These are phyloP conservation scores for Strigops habroptila DNA, from an alignment of 2,113 vertebrate genomes.

Conservation along the genomic window DNA sequence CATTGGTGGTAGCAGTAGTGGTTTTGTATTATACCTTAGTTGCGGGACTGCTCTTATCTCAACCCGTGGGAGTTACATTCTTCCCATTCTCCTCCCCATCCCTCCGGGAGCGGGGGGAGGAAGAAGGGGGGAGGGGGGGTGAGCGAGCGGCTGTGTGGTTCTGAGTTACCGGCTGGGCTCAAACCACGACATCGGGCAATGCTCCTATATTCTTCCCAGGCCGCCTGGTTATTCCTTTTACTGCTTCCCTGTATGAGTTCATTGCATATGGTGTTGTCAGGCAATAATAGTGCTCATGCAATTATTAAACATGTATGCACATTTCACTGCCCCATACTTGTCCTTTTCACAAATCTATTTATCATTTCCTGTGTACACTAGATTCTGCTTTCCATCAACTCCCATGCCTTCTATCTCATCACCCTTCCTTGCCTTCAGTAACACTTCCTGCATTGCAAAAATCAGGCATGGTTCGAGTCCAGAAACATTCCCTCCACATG, in stretches of 20 bases:
- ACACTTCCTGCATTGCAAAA: neutral
- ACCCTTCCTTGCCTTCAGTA: neutral
- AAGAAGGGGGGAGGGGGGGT: too few relatives aligned
- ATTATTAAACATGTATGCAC: neutral
- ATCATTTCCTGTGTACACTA: neutral
- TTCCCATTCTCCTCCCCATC: too few relatives aligned
- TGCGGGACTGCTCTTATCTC: too few relatives aligned
- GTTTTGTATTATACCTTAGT: too few relatives aligned
- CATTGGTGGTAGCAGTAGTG: too few relatives aligned
- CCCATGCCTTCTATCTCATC: neutral
- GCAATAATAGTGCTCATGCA: neutral
- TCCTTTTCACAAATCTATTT: neutral
- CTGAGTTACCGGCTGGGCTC: too few relatives aligned
- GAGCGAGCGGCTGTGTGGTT: too few relatives aligned
- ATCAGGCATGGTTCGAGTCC: rapidly evolving
- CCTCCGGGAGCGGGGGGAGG: too few relatives aligned
- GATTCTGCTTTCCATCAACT: neutral
- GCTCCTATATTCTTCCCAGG: too few relatives aligned
- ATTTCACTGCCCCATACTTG: neutral
- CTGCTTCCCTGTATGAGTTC: neutral
- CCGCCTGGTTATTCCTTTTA: neutral
- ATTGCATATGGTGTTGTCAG: neutral
- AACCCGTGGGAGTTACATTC: too few relatives aligned
- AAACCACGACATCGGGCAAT: too few relatives aligned
- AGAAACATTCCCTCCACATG: neutral